Percentiles rank a stretch among this genome's conserved stretches.
These are phyloP conservation scores for Sciurus niger DNA, from an alignment of 2,113 vertebrate species.

Conservation along the genomic window DNA sequence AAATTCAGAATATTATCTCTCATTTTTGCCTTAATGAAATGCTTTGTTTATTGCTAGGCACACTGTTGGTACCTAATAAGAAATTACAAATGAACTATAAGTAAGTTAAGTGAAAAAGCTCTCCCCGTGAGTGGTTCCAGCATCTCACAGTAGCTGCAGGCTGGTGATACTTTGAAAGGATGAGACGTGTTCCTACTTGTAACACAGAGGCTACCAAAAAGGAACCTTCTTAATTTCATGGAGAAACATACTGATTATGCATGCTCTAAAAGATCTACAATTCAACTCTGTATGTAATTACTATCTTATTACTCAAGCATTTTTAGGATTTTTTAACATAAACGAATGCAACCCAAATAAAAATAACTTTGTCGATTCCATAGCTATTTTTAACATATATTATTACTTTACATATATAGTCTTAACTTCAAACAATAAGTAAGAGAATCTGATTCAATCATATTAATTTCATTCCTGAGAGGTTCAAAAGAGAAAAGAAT, in stretches of 20 bases:
- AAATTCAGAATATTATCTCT: constrained; percentile 9
- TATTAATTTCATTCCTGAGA: background rate
- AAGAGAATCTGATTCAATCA: background rate
- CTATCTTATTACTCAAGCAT: background rate
- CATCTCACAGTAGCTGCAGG: background rate
- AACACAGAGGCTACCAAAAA: background rate
- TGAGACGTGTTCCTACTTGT: background rate
- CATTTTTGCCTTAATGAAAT: background rate
- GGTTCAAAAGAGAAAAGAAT: constrained; percentile 28
- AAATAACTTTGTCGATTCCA: constrained; percentile 6
- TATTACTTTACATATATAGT: background rate
- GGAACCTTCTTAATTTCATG: background rate
- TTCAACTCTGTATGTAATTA: background rate
- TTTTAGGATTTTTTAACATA: constrained; percentile 35
- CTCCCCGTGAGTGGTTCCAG: background rate
- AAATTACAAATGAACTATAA: background rate
- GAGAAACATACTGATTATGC: constrained; percentile 45
- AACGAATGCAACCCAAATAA: background rate
- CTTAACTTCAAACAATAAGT: background rate
- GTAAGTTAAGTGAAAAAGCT: background rate
- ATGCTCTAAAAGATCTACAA: background rate
- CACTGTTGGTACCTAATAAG: background rate
- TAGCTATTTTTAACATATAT: background rate
- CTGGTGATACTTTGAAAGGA: background rate
- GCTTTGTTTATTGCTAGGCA: background rate